Evolutionary conservation across 2,888 invertebrate genomes (phyloP), one percentile per base, ranked within the genome.

Genomic region (Pedicia rivosa): DNA sequence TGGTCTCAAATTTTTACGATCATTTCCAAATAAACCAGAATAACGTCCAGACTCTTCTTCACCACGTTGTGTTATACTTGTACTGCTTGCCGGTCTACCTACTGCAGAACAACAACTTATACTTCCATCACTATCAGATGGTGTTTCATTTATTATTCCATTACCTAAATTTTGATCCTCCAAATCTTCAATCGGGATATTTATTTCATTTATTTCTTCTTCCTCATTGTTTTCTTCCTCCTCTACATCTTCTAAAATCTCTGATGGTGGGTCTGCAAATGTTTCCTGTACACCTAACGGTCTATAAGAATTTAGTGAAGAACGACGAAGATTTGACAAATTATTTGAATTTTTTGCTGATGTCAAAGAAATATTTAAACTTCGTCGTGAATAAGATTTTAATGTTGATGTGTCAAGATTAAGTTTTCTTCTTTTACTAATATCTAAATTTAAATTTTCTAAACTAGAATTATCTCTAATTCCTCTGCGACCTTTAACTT

Each of bases 51-150:
- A n/a, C 7, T 31, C 27, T 3, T 16, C 35, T 12, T 35, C 35
- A 25, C n/a, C 25, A 25, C 26, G 15, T n/a, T 15, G 14, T 16
- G 15, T 35, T 5, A 35, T 14, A 14, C 14, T 25, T 16, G 25
- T 17, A 26, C 35, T 35, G 26, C 35, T 35, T 8, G 15, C n/a
- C 17, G 40, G 41, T 33, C 44, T 39, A 34, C 44, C 39, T n/a
- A 36, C 15, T 42, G 39, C 38, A 17, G 37, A 36, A 36, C 8
- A 45, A 37, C 45, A 44, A 20, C 42, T 42, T 28, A 43, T 41
- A 37, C 48, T 47, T 33, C 52, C 52, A 14, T 49, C 50, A 42
- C 53, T 52, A 36, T 53, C 54, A 8, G 53, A 52, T 25, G 48
- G 49, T 12, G 50, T 48, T 16, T 50, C 44, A n/a, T 10, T 12